Evolutionary conservation across 2,888 invertebrate genomes (phyloP).

Genomic region (Trichopoda pennipes): DNA sequence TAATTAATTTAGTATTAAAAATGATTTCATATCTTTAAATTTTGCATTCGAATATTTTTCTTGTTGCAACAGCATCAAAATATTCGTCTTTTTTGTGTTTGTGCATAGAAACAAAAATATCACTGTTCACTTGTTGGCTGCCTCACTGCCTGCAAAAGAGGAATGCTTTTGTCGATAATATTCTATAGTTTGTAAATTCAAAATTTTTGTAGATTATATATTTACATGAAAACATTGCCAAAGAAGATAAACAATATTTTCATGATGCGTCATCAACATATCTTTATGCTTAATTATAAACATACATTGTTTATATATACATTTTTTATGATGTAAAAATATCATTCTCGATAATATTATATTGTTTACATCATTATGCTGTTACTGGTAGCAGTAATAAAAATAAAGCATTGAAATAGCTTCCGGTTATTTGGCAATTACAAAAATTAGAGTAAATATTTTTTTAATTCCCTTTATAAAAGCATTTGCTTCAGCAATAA

Average conservation of each 20-base stretch:
- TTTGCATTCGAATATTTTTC: background rate
- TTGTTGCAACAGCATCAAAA: slow-evolving; percentile 7
- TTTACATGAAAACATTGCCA: slow-evolving; percentile 37
- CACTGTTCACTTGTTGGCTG: slow-evolving; percentile 24
- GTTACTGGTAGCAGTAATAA: background rate
- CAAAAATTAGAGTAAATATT: background rate
- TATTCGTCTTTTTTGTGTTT: slow-evolving; percentile 10
- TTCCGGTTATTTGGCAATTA: slow-evolving; percentile 40
- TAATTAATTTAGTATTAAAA: too few species aligned
- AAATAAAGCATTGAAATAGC: slow-evolving; percentile 21
- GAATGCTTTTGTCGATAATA: slow-evolving; percentile 8
- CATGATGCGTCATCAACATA: slow-evolving; percentile 59
- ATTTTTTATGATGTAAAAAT: slow-evolving; percentile 45
- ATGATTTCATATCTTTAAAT: slow-evolving; percentile 30
- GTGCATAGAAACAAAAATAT: slow-evolving; percentile 18
- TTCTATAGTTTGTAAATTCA: slow-evolving; percentile 16
- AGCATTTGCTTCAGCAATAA: too few species aligned
- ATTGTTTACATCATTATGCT: background rate
- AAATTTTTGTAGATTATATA: slow-evolving; percentile 15
- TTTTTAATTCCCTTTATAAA: too few species aligned
- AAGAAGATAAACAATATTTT: slow-evolving; percentile 54
- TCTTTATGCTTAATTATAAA: slow-evolving; percentile 41
- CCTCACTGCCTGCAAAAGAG: slow-evolving; percentile 17
- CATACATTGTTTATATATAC: slow-evolving; percentile 47
- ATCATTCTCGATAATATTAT: slow-evolving; percentile 16